Percentiles rank a stretch among this genome's conserved stretches.
These are phyloP conservation scores for Eubasilissa splendida DNA, from an alignment of 2,888 invertebrate genomes.

Conservation along the genomic window DNA sequence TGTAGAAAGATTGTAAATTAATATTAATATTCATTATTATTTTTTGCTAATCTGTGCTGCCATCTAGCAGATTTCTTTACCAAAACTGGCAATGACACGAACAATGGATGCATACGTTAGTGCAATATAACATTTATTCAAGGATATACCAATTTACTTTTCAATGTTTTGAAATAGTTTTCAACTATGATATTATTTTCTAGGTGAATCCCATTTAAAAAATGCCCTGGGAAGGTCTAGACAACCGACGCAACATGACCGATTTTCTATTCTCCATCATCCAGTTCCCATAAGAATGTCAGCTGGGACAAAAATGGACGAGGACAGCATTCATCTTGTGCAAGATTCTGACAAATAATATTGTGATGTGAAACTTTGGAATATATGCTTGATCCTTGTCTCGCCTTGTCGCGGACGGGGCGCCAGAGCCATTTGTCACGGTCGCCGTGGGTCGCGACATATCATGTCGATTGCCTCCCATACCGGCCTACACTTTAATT, in stretches of 20 bases:
- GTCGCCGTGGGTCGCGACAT: not conserved
- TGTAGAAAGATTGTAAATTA: no score
- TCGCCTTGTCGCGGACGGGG: not conserved
- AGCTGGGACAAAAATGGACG: slow-evolving; percentile 58
- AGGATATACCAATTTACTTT: not conserved
- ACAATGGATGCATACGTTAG: no score
- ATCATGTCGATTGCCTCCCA: slow-evolving; percentile 10
- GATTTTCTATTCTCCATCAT: slow-evolving; percentile 68
- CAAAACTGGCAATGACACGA: no score
- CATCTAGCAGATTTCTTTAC: no score
- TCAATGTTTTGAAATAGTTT: no score
- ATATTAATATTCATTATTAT: no score
- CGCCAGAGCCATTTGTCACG: slow-evolving; percentile 3
- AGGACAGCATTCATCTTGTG: slow-evolving; percentile 60
- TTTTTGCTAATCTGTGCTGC: no score
- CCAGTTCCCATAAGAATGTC: slow-evolving; percentile 66
- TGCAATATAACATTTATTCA: no score
- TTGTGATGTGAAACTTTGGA: not conserved
- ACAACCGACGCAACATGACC: slow-evolving; percentile 63
- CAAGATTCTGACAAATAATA: slow-evolving; percentile 66
- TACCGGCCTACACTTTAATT: slow-evolving; percentile 17
- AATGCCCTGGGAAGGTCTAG: slow-evolving; percentile 66
- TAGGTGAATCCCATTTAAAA: slow-evolving; percentile 70
- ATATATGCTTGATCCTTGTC: slow-evolving; percentile 14
- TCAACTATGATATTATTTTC: not conserved